A percentile compares a stretch with the other conserved stretches of the same genome.
These are phyloP conservation scores for Osmerus eperlanus DNA, from an alignment of 2,113 vertebrate genomes.

Conservation along the genomic window DNA sequence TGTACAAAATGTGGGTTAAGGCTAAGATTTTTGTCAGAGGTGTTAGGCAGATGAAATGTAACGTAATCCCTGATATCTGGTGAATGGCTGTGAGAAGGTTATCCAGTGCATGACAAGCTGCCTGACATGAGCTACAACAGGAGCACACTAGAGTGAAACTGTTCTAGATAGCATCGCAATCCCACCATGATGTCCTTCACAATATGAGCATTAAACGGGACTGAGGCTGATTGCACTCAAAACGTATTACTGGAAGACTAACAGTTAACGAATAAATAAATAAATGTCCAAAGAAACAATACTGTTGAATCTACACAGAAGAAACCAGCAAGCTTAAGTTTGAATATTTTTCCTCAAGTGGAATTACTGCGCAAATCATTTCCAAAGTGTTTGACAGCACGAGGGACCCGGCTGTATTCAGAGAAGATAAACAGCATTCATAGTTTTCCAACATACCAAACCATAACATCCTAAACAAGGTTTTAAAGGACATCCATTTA, in stretches of 20 bases:
- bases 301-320: slow-evolving; percentile 3
- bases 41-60: slow-evolving; percentile 68
- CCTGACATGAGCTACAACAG: slow-evolving; percentile 49
- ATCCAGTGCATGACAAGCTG: slow-evolving; percentile 68
- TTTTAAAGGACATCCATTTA: slow-evolving; percentile 36
- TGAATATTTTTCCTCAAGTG: slow-evolving; percentile 42
- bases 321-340: slow-evolving; percentile 30
- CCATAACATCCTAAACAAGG: not conserved
- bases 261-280: slow-evolving; percentile 65
- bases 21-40: slow-evolving; percentile 71
- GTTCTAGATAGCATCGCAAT: slow-evolving; percentile 31
- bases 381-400: slow-evolving; percentile 33
- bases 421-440: slow-evolving; percentile 30
- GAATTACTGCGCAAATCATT: slow-evolving; percentile 30
- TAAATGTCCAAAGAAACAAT: slow-evolving; percentile 49
- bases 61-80: slow-evolving; percentile 78
- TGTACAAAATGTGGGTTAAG: slow-evolving; percentile 71
- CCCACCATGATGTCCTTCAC: slow-evolving; percentile 5
- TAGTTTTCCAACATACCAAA: slow-evolving; percentile 35
- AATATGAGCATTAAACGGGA: slow-evolving; percentile 24
- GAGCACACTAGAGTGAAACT: slow-evolving; percentile 46
- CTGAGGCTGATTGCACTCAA: slow-evolving; percentile 48
- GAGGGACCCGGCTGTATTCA: slow-evolving; percentile 36
- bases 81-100: slow-evolving; percentile 69
- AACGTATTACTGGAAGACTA: slow-evolving; percentile 54